Evolutionary conservation across 1,140 invertebrate species (phyloP).

Genomic region (Charaxes varanes): DNA sequence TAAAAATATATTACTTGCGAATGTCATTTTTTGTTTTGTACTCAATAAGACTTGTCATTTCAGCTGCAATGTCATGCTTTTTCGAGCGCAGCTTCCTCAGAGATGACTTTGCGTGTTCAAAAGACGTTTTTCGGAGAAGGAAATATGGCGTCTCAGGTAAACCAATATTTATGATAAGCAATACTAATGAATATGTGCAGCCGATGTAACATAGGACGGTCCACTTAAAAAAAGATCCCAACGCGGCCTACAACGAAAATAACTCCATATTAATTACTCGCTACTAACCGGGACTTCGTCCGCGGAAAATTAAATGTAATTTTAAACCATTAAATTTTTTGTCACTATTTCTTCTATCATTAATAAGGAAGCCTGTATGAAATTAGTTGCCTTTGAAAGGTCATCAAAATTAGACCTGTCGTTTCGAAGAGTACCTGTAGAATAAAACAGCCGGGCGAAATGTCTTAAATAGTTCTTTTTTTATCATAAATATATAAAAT

Average conservation of each 20-base stretch:
- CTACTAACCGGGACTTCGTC: too few relatives aligned
- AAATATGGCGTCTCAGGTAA: slow-evolving; percentile 47
- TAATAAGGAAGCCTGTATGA: too few relatives aligned
- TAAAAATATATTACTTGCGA: slow-evolving; percentile 29
- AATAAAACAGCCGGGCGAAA: too few relatives aligned
- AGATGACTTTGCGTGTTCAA: slow-evolving; percentile 18
- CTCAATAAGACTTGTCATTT: slow-evolving; percentile 32
- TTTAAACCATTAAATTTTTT: slow-evolving; percentile 2
- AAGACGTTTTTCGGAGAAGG: slow-evolving; percentile 24
- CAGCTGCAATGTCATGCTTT: slow-evolving; percentile 27
- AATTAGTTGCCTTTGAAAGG: too few relatives aligned
- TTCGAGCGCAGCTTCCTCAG: slow-evolving; percentile 27
- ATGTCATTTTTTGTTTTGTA: slow-evolving; percentile 37
- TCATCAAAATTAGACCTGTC: too few relatives aligned
- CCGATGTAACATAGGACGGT: slow-evolving; percentile 24
- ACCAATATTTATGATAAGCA: slow-evolving; percentile 25
- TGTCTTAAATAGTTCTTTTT: too few relatives aligned
- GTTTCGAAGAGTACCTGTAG: too few relatives aligned
- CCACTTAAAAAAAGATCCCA: slow-evolving; percentile 35
- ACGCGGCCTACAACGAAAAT: slow-evolving; percentile 26
- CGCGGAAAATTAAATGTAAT: slow-evolving; percentile 14
- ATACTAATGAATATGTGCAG: slow-evolving; percentile 14
- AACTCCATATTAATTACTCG: background rate
- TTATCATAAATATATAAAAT: too few relatives aligned
- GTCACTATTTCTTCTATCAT: too few relatives aligned